Percentiles rank a stretch among this genome's conserved stretches.
Evolutionary conservation across 1,140 invertebrate species (phyloP).

Genomic region (Polypedilum vanderplanki): DNA sequence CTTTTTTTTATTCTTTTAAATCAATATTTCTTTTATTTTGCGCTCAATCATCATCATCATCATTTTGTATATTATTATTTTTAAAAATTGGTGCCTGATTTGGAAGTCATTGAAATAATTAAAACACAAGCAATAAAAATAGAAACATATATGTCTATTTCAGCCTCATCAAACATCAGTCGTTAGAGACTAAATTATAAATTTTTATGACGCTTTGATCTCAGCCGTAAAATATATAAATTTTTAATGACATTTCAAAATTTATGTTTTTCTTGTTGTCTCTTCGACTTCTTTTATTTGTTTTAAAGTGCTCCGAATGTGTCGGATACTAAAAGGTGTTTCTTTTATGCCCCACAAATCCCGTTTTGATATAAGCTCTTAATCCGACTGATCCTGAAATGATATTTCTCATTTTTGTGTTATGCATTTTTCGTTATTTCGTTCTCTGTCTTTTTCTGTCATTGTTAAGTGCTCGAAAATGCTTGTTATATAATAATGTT

Average conservation of each 20-base stretch:
- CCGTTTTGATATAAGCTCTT: conserved; percentile 17
- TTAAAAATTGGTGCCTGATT: neutral
- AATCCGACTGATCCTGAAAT: conserved; percentile 17
- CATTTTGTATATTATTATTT: neutral
- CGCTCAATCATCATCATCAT: neutral
- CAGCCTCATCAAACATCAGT: no score
- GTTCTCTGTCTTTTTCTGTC: neutral
- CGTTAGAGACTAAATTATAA: neutral
- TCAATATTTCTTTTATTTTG: neutral
- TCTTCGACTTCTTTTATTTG: conserved; percentile 12
- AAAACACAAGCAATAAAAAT: neutral
- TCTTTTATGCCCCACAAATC: conserved; percentile 16
- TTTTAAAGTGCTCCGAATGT: conserved; percentile 12
- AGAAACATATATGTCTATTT: neutral
- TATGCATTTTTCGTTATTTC: no score
- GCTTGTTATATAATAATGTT: no score
- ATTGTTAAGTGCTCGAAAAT: neutral
- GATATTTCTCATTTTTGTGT: neutral
- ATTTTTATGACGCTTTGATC: neutral
- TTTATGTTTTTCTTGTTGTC: conserved; percentile 1
- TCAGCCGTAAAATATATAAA: neutral
- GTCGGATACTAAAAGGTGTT: neutral
- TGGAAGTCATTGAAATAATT: conserved; percentile 19
- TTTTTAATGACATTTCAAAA: conserved; percentile 15
- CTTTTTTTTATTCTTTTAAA: neutral